Conservation (phyloP, 2,888 invertebrate species). For the Drosophila mayaguana region DNA sequence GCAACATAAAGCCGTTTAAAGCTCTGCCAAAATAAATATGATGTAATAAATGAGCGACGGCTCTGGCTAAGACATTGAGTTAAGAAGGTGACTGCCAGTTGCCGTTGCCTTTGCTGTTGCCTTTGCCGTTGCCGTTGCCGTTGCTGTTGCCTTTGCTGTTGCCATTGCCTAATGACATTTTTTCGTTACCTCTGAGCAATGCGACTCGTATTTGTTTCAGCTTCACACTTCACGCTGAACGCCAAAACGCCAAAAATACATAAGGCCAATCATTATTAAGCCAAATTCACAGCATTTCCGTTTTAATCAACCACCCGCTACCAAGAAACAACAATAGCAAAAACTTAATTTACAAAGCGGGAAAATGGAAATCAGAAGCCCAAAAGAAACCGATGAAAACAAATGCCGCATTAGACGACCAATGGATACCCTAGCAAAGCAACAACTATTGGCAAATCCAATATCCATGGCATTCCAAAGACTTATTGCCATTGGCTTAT, state of each 20-base stretch:
- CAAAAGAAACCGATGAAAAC: not conserved
- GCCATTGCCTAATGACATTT: conserved; percentile 51
- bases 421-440: conserved; percentile 19
- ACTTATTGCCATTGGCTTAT: not conserved
- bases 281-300: conserved; percentile 75
- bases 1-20: conserved; percentile 58
- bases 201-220: conserved; percentile 23
- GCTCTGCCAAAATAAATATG: conserved; percentile 67
- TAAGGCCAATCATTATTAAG: conserved; percentile 62
- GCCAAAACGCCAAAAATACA: conserved; percentile 25
- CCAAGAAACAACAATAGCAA: conserved; percentile 39
- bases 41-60: conserved; percentile 57
- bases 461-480: not conserved
- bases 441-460: not conserved
- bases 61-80: conserved; percentile 50
- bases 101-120: conserved; percentile 21
- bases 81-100: conserved; percentile 32
- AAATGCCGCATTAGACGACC: not conserved
- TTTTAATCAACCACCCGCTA: conserved; percentile 81
- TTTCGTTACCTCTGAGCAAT: conserved; percentile 11
- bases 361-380: conserved; percentile 31
- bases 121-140: conserved; percentile 40
- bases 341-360: conserved; percentile 54
- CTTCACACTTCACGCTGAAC: conserved; percentile 1
- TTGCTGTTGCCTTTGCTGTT: conserved; percentile 30